phyloP scores from a whole-genome alignment of 2,113 vertebrate genomes.

The Apaloderma vittatum region DNA sequence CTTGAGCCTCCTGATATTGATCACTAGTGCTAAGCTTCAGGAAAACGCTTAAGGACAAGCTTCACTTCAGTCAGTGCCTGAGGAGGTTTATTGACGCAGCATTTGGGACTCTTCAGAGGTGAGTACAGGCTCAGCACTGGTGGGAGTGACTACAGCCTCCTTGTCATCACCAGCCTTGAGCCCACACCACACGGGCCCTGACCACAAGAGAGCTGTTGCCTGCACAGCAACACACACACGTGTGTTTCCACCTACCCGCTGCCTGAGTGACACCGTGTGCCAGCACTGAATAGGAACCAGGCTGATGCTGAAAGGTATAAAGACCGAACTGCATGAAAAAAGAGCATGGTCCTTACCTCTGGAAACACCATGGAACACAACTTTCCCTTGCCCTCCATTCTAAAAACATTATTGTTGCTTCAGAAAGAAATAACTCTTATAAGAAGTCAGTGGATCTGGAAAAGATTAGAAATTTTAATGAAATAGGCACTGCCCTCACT shows the following conservation, averaged over 20 bases:
- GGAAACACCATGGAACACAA: background rate
- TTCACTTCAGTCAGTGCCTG: background rate
- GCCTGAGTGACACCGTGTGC: background rate
- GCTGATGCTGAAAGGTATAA: background rate
- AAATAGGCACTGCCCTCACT: background rate
- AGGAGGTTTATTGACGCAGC: background rate
- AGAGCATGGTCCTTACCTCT: background rate
- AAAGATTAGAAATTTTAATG: constrained; percentile 28
- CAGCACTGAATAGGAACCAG: background rate
- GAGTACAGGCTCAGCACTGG: background rate
- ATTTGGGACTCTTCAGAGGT: background rate
- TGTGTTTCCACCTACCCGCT: background rate
- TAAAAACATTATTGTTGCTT: background rate
- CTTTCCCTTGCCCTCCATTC: background rate
- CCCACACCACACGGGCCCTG: background rate
- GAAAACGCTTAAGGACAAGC: background rate
- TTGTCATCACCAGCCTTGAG: background rate
- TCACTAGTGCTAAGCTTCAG: background rate
- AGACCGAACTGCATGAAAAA: background rate
- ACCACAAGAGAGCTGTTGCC: background rate
- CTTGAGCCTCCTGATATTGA: background rate
- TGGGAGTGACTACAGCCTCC: background rate
- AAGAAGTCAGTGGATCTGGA: background rate
- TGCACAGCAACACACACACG: fast-evolving
- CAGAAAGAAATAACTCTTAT: background rate